Evolutionary conservation across 2,888 invertebrate species (phyloP).

Genomic region (Aleiodes leptofemur): DNA sequence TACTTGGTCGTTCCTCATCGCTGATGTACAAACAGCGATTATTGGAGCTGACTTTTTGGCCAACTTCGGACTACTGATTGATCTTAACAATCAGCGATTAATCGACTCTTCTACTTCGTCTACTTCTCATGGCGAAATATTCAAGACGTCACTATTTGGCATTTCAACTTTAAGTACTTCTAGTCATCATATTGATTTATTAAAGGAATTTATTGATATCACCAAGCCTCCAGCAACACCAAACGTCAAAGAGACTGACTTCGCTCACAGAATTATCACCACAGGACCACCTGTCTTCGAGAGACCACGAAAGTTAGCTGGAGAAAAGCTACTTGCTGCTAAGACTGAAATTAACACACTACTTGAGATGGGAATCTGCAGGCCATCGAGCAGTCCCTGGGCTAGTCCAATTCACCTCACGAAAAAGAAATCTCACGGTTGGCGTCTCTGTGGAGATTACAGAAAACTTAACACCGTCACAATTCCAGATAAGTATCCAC

Average conservation of each 20-base stretch:
- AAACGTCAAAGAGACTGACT: too few species aligned
- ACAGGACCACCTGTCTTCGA: too few species aligned
- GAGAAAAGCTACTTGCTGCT: too few species aligned
- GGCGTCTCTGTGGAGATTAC: conserved; percentile 63
- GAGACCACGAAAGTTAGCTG: too few species aligned
- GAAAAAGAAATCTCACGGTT: conserved; percentile 57
- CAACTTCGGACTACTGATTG: not conserved
- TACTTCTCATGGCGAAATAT: too few species aligned
- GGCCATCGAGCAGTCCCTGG: conserved; percentile 67
- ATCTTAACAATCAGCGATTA: not conserved
- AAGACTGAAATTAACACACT: conserved; percentile 43
- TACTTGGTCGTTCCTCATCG: not conserved
- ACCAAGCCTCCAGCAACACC: too few species aligned
- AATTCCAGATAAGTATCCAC: conserved; percentile 62
- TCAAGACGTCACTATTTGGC: too few species aligned
- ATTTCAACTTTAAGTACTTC: too few species aligned
- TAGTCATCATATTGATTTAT: too few species aligned
- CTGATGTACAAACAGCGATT: conserved; percentile 14
- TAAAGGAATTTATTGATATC: too few species aligned
- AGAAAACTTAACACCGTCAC: conserved; percentile 60
- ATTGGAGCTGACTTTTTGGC: conserved; percentile 7
- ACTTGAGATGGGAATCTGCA: conserved; percentile 69
- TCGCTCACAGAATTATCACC: too few species aligned
- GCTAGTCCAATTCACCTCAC: conserved; percentile 62
- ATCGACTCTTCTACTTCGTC: conserved; percentile 22